A percentile compares a stretch with the other conserved stretches of the same genome.
phyloP scores from a whole-genome alignment of 2,888 invertebrate species.

The Agrilus biguttatus region DNA sequence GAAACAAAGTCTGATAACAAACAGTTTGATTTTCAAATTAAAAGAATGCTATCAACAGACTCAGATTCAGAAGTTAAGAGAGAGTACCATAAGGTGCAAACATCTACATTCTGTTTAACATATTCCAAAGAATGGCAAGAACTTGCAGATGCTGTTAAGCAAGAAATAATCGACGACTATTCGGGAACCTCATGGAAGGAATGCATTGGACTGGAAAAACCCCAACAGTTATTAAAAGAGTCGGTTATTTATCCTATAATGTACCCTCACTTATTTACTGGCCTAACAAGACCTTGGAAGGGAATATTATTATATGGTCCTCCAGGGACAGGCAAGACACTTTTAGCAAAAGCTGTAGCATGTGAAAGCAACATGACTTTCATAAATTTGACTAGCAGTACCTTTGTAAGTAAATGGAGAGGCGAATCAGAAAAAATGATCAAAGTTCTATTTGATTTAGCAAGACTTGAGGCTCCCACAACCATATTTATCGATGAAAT shows the following conservation, averaged over 20 bases:
- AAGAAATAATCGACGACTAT: slow-evolving; percentile 48
- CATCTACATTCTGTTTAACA: slow-evolving; percentile 1
- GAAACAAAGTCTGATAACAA: slow-evolving; percentile 12
- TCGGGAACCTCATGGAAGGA: slow-evolving; percentile 66
- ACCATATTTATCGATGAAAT: slow-evolving; percentile 90
- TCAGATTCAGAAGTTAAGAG: no score
- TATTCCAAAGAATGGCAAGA: slow-evolving; percentile 45
- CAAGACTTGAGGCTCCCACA: slow-evolving; percentile 63
- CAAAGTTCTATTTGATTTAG: slow-evolving; percentile 77
- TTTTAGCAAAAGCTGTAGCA: slow-evolving; percentile 79
- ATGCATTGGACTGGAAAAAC: slow-evolving; percentile 59
- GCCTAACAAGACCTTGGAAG: slow-evolving; percentile 67
- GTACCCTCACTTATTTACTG: slow-evolving; percentile 57
- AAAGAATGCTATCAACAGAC: no score
- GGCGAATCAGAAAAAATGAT: slow-evolving; percentile 92
- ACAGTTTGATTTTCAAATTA: neutral
- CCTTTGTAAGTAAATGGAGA: slow-evolving; percentile 88
- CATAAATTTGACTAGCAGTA: slow-evolving; percentile 82
- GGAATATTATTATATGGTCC: slow-evolving; percentile 52
- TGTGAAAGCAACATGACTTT: slow-evolving; percentile 67
- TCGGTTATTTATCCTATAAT: slow-evolving; percentile 69
- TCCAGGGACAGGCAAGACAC: slow-evolving; percentile 73
- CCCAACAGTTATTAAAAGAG: slow-evolving; percentile 69
- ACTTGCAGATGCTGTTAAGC: slow-evolving; percentile 49
- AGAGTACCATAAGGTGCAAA: no score